A percentile compares a stretch with the other conserved stretches of the same genome.
Evolutionary conservation across 2,113 vertebrate species (phyloP).

Genomic region (Centropus unirufus): DNA sequence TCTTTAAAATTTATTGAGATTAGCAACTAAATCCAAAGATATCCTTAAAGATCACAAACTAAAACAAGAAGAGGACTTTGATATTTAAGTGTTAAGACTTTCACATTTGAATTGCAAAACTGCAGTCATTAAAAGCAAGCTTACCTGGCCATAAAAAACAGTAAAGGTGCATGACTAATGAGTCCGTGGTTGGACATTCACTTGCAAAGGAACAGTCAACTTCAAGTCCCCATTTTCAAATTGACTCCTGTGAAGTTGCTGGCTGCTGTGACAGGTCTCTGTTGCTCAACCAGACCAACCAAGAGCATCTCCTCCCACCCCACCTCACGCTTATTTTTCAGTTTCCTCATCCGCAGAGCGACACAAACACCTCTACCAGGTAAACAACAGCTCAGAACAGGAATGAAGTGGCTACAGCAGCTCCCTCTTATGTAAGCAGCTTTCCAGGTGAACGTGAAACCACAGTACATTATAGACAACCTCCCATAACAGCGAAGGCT

Average conservation of each 20-base stretch:
- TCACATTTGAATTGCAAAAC: conserved; percentile 58
- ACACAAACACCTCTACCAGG: neutral
- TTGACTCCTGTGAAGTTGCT: neutral
- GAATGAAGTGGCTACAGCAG: neutral
- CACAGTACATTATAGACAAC: neutral
- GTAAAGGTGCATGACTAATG: neutral
- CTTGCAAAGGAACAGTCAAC: neutral
- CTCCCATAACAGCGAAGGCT: neutral
- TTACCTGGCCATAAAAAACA: neutral
- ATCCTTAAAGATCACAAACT: neutral
- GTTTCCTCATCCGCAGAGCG: neutral
- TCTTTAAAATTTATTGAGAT: conserved; percentile 1
- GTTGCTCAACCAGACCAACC: neutral
- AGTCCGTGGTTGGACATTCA: conserved; percentile 37
- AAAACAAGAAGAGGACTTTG: conserved; percentile 20
- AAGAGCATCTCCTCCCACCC: neutral
- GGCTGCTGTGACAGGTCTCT: neutral
- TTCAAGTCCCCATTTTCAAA: neutral
- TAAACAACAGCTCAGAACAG: neutral
- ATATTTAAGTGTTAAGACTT: conserved; percentile 18
- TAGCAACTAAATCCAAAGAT: neutral
- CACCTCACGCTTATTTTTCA: neutral
- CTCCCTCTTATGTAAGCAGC: neutral
- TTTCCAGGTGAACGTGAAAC: neutral
- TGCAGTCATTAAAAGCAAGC: conserved; percentile 2